Conservation (phyloP, 1,140 invertebrate species). For the Hesperophylax magnus region DNA sequence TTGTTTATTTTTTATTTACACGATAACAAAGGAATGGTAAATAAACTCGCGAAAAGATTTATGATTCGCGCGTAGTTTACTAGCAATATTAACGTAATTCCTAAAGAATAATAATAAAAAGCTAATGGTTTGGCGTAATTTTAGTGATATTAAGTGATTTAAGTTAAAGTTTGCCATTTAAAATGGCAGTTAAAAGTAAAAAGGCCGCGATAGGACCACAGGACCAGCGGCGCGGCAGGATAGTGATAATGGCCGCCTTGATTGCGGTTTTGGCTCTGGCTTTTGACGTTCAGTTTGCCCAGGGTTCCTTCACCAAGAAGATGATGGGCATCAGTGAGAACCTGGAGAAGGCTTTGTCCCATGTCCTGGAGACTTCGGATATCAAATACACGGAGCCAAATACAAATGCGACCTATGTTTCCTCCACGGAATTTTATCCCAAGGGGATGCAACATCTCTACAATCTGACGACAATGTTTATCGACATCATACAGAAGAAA, state of each 20-base stretch:
- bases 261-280: conserved; percentile 10
- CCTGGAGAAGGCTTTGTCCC: conserved; percentile 61
- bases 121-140: not conserved
- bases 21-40: conserved; percentile 34
- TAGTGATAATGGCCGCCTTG: conserved; percentile 34
- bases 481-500: conserved; percentile 70
- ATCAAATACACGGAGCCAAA: conserved; percentile 65
- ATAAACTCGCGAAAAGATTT: conserved; percentile 1
- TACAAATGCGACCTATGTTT: conserved; percentile 71
- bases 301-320: conserved; percentile 53
- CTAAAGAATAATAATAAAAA: too few relatives aligned
- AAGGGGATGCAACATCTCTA: conserved; percentile 79
- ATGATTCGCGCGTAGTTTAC: not conserved
- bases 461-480: conserved; percentile 75
- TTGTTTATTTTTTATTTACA: conserved; percentile 39
- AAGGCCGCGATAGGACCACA: not conserved
- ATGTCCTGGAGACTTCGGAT: conserved; percentile 62
- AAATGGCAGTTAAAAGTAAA: conserved; percentile 34
- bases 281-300: conserved; percentile 25
- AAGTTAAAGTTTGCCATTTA: conserved; percentile 2
- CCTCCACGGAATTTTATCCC: conserved; percentile 74
- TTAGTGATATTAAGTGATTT: not conserved
- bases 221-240: not conserved
- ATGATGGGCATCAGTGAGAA: conserved; percentile 59
- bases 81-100: not conserved